Evolutionary conservation across 2,113 vertebrate genomes (phyloP).

Genomic region (Chlorodrepanis virens): DNA sequence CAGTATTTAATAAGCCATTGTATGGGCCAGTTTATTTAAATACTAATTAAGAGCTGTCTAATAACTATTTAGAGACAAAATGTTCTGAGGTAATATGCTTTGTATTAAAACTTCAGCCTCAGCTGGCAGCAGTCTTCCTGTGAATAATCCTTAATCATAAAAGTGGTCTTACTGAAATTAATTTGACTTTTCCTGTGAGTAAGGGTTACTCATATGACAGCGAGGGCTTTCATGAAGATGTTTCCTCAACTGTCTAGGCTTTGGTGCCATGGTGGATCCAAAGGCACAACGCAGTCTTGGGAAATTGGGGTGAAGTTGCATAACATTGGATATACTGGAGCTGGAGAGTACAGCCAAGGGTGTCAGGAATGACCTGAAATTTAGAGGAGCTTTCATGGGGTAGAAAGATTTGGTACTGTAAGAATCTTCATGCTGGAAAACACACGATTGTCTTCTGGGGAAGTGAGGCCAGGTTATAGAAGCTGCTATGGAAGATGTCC

Average conservation of each 20-base stretch:
- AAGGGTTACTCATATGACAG: neutral
- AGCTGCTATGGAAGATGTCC: neutral
- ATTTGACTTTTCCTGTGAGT: slow-evolving; percentile 10
- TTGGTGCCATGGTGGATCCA: neutral
- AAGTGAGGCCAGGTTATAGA: neutral
- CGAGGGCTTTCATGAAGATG: neutral
- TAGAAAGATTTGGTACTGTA: neutral
- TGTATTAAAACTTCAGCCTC: slow-evolving; percentile 3
- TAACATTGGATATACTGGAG: fast-evolving
- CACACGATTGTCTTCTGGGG: neutral
- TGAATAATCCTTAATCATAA: slow-evolving; percentile 24
- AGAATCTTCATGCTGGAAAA: neutral
- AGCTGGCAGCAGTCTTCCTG: neutral
- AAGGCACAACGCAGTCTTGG: neutral
- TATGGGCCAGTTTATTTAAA: slow-evolving; percentile 59
- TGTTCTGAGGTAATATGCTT: slow-evolving; percentile 22
- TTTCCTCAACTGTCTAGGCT: neutral
- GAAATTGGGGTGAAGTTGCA: neutral
- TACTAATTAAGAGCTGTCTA: slow-evolving; percentile 58
- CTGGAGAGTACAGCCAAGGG: neutral
- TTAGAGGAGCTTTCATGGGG: neutral
- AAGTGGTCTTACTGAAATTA: neutral
- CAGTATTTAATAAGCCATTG: slow-evolving; percentile 64
- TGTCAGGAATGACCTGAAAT: neutral
- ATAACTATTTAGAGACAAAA: slow-evolving; percentile 57